phyloP scores from a whole-genome alignment of 1,140 invertebrate species.

The Drosophila nasuta region DNA sequence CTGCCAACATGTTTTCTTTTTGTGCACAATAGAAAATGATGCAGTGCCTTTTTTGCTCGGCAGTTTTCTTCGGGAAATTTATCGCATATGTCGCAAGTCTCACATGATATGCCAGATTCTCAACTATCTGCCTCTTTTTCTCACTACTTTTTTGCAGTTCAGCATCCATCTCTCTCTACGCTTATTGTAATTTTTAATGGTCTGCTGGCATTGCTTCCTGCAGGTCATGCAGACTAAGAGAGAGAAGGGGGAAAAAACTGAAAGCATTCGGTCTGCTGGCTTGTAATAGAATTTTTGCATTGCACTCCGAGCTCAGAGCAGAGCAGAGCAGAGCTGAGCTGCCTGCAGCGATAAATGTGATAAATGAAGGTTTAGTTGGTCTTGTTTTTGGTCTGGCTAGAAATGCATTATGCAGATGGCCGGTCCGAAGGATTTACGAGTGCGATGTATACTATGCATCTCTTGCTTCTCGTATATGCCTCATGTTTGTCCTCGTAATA shows the following conservation, averaged over 20 bases:
- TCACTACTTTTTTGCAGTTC: background rate
- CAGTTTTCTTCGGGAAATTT: conserved; percentile 64
- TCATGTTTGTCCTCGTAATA: conserved; percentile 75
- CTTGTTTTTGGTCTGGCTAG: conserved; percentile 57
- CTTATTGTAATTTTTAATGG: conserved; percentile 79
- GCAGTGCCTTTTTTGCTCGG: conserved; percentile 56
- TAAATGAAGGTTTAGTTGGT: conserved; percentile 64
- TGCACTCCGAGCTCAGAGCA: conserved; percentile 33
- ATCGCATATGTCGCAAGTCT: conserved; percentile 81
- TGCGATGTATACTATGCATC: background rate
- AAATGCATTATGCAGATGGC: conserved; percentile 59
- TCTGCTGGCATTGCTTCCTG: conserved; percentile 64
- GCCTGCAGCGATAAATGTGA: conserved; percentile 78
- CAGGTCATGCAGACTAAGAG: conserved; percentile 46
- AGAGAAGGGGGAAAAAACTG: background rate
- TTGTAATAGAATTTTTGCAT: conserved; percentile 80
- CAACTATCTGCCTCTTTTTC: conserved; percentile 3
- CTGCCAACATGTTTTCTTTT: conserved; percentile 15
- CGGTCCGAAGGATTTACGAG: conserved; percentile 59
- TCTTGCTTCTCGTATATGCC: conserved; percentile 32
- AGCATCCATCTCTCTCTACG: conserved; percentile 13
- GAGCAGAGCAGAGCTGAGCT: conserved; percentile 30
- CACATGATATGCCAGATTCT: conserved; percentile 76
- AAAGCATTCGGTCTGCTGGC: conserved; percentile 27
- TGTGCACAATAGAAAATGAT: conserved; percentile 62